Conservation (phyloP, 2,113 vertebrate genomes). For the Motacilla alba region DNA sequence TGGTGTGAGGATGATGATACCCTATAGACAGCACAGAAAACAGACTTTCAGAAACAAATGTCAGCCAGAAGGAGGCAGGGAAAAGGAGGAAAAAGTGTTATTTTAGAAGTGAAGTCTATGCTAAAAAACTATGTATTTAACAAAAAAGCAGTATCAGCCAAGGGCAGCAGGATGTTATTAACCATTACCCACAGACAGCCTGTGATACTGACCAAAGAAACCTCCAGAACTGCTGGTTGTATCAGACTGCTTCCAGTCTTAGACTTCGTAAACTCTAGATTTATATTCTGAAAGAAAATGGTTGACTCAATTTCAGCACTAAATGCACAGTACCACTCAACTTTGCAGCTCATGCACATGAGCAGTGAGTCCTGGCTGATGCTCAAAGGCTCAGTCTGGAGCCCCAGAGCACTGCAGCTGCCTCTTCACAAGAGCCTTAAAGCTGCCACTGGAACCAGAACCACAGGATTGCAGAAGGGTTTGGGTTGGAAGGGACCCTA, state of each 20-base stretch:
- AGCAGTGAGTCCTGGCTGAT: background rate
- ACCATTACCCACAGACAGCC: background rate
- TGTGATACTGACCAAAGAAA: background rate
- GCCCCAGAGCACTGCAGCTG: background rate
- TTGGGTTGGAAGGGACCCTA: background rate
- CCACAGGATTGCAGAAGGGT: background rate
- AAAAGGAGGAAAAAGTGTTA: background rate
- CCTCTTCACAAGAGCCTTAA: background rate
- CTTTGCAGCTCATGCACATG: background rate
- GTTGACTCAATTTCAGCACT: background rate
- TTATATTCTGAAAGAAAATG: background rate
- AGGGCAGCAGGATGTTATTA: background rate
- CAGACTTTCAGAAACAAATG: background rate
- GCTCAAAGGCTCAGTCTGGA: background rate
- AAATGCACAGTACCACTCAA: background rate
- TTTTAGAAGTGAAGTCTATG: background rate
- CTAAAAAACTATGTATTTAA: background rate
- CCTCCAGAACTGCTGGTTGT: background rate
- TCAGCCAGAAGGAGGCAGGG: accelerated
- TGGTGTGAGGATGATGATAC: background rate
- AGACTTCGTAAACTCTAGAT: background rate
- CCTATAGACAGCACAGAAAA: background rate
- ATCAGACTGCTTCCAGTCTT: background rate
- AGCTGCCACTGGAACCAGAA: background rate
- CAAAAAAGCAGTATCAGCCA: background rate